Base-by-base conservation (phyloP, 2,113 vertebrate genomes). In the Leptosomus discolor region DNA sequence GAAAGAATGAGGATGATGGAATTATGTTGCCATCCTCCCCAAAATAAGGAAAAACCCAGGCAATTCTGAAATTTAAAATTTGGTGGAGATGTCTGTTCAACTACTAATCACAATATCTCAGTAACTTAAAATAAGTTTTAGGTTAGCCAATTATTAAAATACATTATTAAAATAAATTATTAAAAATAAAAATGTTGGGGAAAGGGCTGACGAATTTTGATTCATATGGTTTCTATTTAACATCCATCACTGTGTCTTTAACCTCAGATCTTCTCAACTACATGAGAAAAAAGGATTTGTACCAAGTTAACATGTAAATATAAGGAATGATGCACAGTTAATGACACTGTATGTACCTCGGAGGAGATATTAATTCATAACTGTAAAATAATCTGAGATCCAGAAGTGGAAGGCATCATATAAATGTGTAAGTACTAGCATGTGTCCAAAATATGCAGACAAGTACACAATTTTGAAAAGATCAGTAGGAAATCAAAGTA, bases 371-470 rank as follows among this genome's bases (percentile, higher is more conserved):
- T 37, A 53, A 82, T 82, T 29, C n/a, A 11, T 17, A 71, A 29
- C 6, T 21, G 26, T 7, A 60, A 48, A 78, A 34, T 15, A 74
- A 68, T 60, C 37, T n/a, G 43, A 90, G 78, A 71, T 53, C 9
- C 29, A 85, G 69, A 64, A 75, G 15, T n/a, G 12, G 34, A 53
- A 50, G 19, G 7, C 9, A 34, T 24, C 15, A 9, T 18, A 0
- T 11, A 46, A 64, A 18, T 54, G 5, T 27, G 0, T 11, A 50
- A 79, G 6, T 34, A n/a, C 2, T 15, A 45, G 11, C 1, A 1
- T 4, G 1, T 43, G 8, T n/a, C 17, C 41, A 37, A 83, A 68
- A 68, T 18, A n/a, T 0, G 5, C 6, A 51, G 70, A 27, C 5
- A n/a, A 54, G 21, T 10, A 12, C 11, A 9, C 3, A 30, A 4